Evolutionary conservation across 2,797 vertebrate species (phyloP), one percentile per base, ranked within the genome.

Genomic region (Enteromius unitaeniatus): DNA sequence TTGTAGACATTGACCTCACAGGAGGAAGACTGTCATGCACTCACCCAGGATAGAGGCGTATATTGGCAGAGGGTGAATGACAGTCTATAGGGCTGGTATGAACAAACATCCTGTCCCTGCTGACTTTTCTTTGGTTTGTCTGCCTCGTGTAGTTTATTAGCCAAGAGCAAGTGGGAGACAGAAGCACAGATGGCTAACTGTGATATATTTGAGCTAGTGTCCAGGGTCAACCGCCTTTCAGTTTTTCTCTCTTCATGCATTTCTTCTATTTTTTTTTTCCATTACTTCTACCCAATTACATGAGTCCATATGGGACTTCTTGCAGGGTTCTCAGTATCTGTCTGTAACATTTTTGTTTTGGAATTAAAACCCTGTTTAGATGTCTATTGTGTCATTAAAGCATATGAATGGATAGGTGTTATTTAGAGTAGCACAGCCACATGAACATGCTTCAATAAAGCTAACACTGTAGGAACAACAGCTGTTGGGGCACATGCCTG

Each of bases 161-260:
- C 68, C 83, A 23, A 65, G 7, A 76, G 75, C 34, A 21, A 31
- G 65, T 51, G 74, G 55, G 37, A 69, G 53, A 68, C 6, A 47
- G 77, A 70, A 76, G 21, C 62, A 74, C 23, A 77, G 60, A 75
- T 26, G 79, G 79, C 34, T 31, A 55, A 65, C 70, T 62, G 67
- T 82, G 45, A 85, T 76, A 80, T 83, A 64, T 79, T 70, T 19
- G 34, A 19, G 67, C 78, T 84, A 72, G 65, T 31, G 53, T 77
- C 34, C 82, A 51, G 45, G 77, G 78, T 75, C 78, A 45, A 28
- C 23, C 75, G 58, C 45, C 45, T 69, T 62, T 83, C 47, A n/a
- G 58, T 68, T 47, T 73, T 34, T 64, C 31, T 64, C 79, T 51
- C 51, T 85, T 53, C 19, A 68, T 72, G 55, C 58, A 40, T 60